A percentile compares a stretch with the other conserved stretches of the same genome.
These are phyloP conservation scores for Popillia japonica DNA, from an alignment of 1,140 invertebrate genomes.

Conservation along the genomic window DNA sequence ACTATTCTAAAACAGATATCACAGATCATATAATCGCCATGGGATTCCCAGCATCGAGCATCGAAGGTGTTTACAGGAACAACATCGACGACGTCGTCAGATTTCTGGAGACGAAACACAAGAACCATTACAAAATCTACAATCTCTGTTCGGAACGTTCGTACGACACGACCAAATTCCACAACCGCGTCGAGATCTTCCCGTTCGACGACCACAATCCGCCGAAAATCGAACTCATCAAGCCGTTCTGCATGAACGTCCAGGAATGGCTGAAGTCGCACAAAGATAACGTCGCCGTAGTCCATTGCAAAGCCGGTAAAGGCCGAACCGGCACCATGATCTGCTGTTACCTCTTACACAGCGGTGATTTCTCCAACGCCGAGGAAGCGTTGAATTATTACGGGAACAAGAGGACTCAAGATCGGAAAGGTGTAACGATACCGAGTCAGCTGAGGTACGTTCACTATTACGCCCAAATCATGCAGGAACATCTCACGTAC, in stretches of 20 bases:
- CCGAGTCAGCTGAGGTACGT: slow-evolving; percentile 96
- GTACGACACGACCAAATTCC: slow-evolving; percentile 90
- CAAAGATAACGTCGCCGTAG: slow-evolving; percentile 85
- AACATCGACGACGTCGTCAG: slow-evolving; percentile 93
- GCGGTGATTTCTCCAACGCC: slow-evolving; percentile 78
- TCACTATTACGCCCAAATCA: slow-evolving; percentile 89
- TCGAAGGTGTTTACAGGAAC: slow-evolving; percentile 94
- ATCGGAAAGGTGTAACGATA: slow-evolving; percentile 96
- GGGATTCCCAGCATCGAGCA: slow-evolving; percentile 93
- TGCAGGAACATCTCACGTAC: slow-evolving; percentile 72
- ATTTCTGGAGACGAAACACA: slow-evolving; percentile 91
- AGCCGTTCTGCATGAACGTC: slow-evolving; percentile 91
- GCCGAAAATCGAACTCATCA: slow-evolving; percentile 88
- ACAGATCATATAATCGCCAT: slow-evolving; percentile 93
- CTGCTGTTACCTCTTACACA: slow-evolving; percentile 95
- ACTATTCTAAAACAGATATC: slow-evolving; percentile 76
- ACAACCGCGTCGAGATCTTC: slow-evolving; percentile 80
- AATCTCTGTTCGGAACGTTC: slow-evolving; percentile 92
- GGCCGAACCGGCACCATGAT: slow-evolving; percentile 92
- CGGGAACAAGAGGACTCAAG: slow-evolving; percentile 87
- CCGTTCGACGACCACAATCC: slow-evolving; percentile 98
- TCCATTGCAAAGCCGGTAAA: slow-evolving; percentile 98
- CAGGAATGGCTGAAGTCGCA: slow-evolving; percentile 84
- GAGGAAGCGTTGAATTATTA: slow-evolving; percentile 91
- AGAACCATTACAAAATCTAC: slow-evolving; percentile 94